Base-by-base conservation (phyloP, 1,140 invertebrate genomes). In the Caenorhabditis elegans region DNA sequence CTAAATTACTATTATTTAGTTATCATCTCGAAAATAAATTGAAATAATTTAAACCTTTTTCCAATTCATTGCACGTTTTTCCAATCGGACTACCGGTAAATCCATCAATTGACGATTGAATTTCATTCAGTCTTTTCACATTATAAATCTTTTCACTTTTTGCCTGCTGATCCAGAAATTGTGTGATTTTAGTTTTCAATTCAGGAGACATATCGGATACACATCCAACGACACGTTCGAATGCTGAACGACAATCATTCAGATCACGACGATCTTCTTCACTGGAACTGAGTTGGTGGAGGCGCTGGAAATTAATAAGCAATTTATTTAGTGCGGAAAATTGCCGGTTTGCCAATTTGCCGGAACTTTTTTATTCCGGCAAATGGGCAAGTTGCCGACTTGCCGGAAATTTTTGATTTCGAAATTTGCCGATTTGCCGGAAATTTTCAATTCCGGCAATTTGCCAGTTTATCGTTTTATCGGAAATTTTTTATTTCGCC, bases 191-290 rank as follows among this genome's bases (percentile, higher is more conserved):
- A 2, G 48, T 17, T 49, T 55, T 55, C 26, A 81, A 26, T 13
- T 65, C 76, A 4, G 76, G 15, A 8, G 43, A 31, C 10, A 81
- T 81, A 31, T 81, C 65, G 26, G 49, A 79, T 4, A 51, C 22
- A 22, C 55, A 80, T 39, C 77, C 31, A 77, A 86, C 80, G 26
- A 86, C 76, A 46, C 76, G 31, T 48, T 84, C 81, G 51, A 87
- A 79, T 26, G 78, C 83, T n/a, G 70, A 70, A 48, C 83, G 81
- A 22, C 79, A 65, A 34, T 88, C 82, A 36, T 87, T 82, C 19
- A 87, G 76, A 78, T 87, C 86, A 17, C 47, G 49, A 26, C 81
- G 46, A 83, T 88, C 87, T 22, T 84, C 79, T 65, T 88, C 87
- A 5, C 47, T 49, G 19, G 75, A 60, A 17, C 51, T 78, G n/a